Base-by-base conservation (phyloP, 2,888 invertebrate species). In the Magallana nippona region DNA sequence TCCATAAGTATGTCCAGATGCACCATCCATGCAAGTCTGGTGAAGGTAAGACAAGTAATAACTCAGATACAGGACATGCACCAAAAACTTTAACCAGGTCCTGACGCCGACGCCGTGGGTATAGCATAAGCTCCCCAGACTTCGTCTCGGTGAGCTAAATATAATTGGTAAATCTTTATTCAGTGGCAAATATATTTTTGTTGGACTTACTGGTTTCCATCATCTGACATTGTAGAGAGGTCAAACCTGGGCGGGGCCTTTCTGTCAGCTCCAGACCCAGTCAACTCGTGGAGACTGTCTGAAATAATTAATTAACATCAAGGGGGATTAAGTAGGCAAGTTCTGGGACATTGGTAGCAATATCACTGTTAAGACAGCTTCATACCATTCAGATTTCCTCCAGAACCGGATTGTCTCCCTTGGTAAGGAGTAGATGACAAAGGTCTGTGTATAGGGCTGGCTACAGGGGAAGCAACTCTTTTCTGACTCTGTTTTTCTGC, bases 361-460 rank as follows among this genome's bases (percentile, higher is more conserved):
- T 19, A 62, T 17, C n/a, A 1, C 22, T n/a, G 17, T 55, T 13
- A 55, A 11, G 56, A 22, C 22, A 79, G 19, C 15, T 17, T n/a
- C 62, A n/a, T 62, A 81, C 81, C 82, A 82, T 82, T 62, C 3
- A 79, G 55, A n/a, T 44, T 58, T 57, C 60, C 81, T 3, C 82
- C 71, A 71, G 71, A 62, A 57, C 55, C 10, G 0, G 80, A 79
- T 55, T 87, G 86, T 17, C 84, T 56, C n/a, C 82, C 82, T 77
- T 89, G 89, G 86, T 91, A 91, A 2, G 92, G 92, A n/a, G 92
- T 92, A 44, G 92, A 92, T 10, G 92, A 92, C 88, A 91, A 85
- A 2, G 91, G 91, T 44, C 90, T 87, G 15, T 88, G 86, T 58
- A 92, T 91, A 22, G 92, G 92, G 81, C 90, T 91, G 81, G 89